Conservation (phyloP, 2,888 invertebrate species). For the Scelioninae gen. 1 region DNA sequence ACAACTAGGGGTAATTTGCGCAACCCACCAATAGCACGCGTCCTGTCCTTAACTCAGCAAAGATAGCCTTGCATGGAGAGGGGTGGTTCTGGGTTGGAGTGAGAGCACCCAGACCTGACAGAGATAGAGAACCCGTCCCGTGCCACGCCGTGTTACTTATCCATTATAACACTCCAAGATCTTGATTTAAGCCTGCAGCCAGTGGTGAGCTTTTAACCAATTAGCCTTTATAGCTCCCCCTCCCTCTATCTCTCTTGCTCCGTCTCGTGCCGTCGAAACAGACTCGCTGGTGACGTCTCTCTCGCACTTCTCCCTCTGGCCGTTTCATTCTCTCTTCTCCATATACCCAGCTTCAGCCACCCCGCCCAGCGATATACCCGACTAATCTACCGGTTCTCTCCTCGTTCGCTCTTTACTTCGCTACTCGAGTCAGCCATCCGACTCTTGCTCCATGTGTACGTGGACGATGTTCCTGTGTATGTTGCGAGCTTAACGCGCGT, state of each 20-base stretch:
- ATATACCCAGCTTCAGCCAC: constrained; percentile 74
- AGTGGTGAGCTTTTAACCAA: constrained; percentile 85
- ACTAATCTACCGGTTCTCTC: constrained; percentile 79
- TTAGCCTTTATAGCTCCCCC: constrained; percentile 84
- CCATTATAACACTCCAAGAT: constrained; percentile 85
- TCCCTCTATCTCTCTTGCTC: constrained; percentile 59
- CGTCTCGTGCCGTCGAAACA: constrained; percentile 22
- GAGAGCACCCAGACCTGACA: constrained; percentile 49
- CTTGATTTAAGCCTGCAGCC: constrained; percentile 85
- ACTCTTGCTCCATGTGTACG: constrained; percentile 45
- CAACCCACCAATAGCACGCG: constrained; percentile 78
- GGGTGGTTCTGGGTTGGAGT: constrained; percentile 47
- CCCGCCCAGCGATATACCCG: constrained; percentile 77
- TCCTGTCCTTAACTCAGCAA: constrained; percentile 79
- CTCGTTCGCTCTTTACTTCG: constrained; percentile 61
- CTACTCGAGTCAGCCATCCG: constrained; percentile 61
- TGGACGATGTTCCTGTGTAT: constrained; percentile 24
- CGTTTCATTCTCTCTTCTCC: constrained; percentile 66
- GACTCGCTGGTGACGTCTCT: constrained; percentile 46
- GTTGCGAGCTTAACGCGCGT: constrained; percentile 60
- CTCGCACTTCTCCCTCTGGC: constrained; percentile 58
- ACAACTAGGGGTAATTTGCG: constrained; percentile 78
- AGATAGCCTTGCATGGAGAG: constrained; percentile 73
- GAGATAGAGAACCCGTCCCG: constrained; percentile 72
- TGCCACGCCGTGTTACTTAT: constrained; percentile 84